These are phyloP conservation scores for Murina feae DNA, from an alignment of 2,113 vertebrate species.

Conservation along the genomic window DNA sequence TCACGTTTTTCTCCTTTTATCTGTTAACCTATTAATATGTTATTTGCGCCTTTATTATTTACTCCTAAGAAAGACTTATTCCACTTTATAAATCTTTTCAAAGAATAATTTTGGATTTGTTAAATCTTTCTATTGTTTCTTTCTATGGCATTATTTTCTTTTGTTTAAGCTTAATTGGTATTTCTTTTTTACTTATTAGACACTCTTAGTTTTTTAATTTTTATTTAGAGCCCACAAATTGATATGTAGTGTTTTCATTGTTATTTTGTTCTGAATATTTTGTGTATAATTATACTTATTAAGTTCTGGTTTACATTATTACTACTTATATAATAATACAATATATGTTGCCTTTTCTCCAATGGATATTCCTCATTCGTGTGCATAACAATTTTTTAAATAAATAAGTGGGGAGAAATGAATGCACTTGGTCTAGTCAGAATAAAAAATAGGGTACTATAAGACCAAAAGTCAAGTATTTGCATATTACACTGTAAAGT, in stretches of 20 bases:
- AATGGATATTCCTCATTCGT: not conserved
- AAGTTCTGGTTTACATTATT: not conserved
- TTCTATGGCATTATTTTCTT: not conserved
- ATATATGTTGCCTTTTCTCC: not conserved
- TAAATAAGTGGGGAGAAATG: not conserved
- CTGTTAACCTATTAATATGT: not conserved
- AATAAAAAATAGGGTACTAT: not conserved
- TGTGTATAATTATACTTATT: not conserved
- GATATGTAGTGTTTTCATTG: not conserved
- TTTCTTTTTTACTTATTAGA: constrained; percentile 16
- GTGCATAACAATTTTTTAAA: not conserved
- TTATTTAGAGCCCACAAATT: not conserved
- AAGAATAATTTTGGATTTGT: not conserved
- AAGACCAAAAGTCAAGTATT: not conserved
- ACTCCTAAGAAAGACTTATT: not conserved
- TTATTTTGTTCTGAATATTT: constrained; percentile 34
- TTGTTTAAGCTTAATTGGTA: not conserved
- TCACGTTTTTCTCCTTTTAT: not conserved
- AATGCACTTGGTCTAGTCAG: not conserved
- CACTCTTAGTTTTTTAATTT: constrained; percentile 34
- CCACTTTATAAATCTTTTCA: not conserved
- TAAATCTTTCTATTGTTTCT: not conserved
- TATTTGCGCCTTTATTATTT: not conserved
- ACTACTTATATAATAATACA: not conserved
- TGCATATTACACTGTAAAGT: not conserved